Evolutionary conservation across 2,888 invertebrate species (phyloP), one percentile per base, ranked within the genome.

Genomic region (Myathropa florea): DNA sequence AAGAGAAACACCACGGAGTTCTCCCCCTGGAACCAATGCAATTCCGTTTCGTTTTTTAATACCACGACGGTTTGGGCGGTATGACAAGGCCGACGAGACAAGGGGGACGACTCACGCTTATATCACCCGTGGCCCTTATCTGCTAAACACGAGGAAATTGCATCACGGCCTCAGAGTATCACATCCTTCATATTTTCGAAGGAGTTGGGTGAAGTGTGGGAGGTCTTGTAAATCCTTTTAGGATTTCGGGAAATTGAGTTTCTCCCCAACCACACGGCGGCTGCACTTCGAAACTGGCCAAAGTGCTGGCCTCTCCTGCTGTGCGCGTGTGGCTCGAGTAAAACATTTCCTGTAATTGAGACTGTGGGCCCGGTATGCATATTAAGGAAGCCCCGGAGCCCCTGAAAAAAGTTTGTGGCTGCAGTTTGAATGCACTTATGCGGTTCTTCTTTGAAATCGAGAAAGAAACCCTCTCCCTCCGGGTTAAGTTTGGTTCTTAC

Each of bases 131-230:
- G 53, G 71, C 53, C 12, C 46, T 71, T 78, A 23, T 73, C 73
- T 73, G 60, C 72, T 24, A 60, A 67, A 72, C 65, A 77, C 55
- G 75, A 78, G 73, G 70, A 83, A 79, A 83, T 83, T 83, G 83
- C 83, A 83, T 83, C 75, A 83, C 55, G 64, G 39, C 80, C 70
- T 75, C 65, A 61, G 39, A 18, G n/a, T 46, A 36, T 36, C 79
- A 73, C 53, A 84, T 59, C 83, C 70, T 76, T 76, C 79, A 79
- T 75, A 75, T 73, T 79, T 79, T 14, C 64, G 63, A 26, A 78
- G 67, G 73, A 68, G 61, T 72, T 72, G 78, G 60, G 73, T 65
- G 60, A 75, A 76, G 65, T 71, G 65, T 71, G 18, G 39, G 39
- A 18, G 18, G 7, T 46, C 18, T 18, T 18, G 46, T 46, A 33